These are phyloP conservation scores for Anas georgica DNA, from an alignment of 2,797 vertebrate species.

Conservation along the genomic window DNA sequence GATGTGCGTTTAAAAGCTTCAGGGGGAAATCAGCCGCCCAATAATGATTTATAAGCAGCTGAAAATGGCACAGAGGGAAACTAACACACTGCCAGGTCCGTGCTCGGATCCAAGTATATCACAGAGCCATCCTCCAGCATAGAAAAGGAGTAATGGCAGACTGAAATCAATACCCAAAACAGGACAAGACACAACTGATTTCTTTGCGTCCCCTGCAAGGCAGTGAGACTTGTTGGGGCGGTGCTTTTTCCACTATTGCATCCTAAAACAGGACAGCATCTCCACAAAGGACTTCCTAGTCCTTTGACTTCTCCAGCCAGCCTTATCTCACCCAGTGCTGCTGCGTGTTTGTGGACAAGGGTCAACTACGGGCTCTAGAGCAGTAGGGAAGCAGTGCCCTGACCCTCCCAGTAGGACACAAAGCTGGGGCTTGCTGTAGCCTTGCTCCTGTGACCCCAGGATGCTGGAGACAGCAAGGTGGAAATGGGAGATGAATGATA, in stretches of 20 bases:
- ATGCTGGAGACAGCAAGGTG: rapidly evolving
- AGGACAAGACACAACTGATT: rapidly evolving
- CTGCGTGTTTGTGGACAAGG: rapidly evolving
- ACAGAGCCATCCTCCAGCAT: not conserved
- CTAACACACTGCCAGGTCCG: not conserved
- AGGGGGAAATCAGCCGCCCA: not conserved
- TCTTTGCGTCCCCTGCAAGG: rapidly evolving
- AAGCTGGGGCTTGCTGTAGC: rapidly evolving
- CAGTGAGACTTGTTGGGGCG: rapidly evolving
- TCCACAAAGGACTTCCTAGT: rapidly evolving
- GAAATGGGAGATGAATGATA: not conserved
- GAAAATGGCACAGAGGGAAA: not conserved
- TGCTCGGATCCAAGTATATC: rapidly evolving
- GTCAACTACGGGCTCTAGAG: rapidly evolving
- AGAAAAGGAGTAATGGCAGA: not conserved
- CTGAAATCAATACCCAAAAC: not conserved
- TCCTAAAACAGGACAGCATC: rapidly evolving
- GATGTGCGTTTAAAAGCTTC: not conserved
- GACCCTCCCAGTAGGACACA: rapidly evolving
- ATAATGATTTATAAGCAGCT: not conserved
- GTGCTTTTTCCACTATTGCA: rapidly evolving
- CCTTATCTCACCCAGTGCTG: rapidly evolving
- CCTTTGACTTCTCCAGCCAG: not conserved
- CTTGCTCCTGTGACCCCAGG: rapidly evolving
- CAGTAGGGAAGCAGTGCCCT: rapidly evolving